Conservation (phyloP, 2,797 vertebrate species). For the Anisognathus igniventris region DNA sequence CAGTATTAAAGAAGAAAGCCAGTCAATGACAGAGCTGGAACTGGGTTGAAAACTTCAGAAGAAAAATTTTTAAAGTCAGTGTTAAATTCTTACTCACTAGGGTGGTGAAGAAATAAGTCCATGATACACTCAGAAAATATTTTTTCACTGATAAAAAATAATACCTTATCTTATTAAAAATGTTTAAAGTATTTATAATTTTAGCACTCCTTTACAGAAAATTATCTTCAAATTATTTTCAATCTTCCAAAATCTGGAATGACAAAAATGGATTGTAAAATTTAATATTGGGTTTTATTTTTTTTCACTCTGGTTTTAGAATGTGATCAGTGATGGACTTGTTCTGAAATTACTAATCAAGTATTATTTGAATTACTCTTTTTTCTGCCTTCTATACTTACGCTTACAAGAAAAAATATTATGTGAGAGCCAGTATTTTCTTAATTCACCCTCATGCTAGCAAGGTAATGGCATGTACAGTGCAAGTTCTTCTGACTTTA, state of each 20-base stretch:
- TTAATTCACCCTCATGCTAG: neutral
- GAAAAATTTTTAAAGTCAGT: neutral
- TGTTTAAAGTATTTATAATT: neutral
- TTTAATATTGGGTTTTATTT: accelerated
- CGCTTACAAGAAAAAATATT: neutral
- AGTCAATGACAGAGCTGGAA: neutral
- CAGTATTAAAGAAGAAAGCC: neutral
- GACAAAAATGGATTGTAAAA: neutral
- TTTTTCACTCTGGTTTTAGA: neutral
- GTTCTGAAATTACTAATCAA: neutral
- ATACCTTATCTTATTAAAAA: neutral
- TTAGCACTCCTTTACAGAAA: neutral
- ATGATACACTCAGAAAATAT: neutral
- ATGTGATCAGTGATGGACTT: neutral
- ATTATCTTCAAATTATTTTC: neutral
- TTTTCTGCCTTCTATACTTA: neutral
- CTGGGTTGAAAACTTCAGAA: neutral
- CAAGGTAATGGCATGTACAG: neutral
- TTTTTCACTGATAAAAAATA: neutral
- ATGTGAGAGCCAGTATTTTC: neutral
- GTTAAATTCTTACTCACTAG: neutral
- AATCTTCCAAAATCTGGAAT: neutral
- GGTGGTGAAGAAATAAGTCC: neutral
- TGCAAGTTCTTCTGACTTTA: neutral
- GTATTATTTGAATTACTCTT: neutral